phyloP scores from a whole-genome alignment of 1,140 invertebrate species.

The Vollenhovia emeryi region DNA sequence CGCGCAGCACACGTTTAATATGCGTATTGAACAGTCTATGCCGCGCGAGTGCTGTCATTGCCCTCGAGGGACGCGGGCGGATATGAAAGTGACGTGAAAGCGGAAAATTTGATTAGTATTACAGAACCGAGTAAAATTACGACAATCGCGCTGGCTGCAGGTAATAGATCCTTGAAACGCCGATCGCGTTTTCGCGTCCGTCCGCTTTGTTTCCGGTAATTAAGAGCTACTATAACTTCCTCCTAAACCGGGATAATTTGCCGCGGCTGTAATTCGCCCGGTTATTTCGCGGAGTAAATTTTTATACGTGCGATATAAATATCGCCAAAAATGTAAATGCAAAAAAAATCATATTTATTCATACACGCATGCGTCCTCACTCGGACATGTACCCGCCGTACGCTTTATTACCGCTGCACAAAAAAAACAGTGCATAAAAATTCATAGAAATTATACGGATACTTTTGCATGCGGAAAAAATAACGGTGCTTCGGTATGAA shows the following conservation, averaged over 20 bases:
- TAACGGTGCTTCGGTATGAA: background rate
- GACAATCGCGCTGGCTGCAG: background rate
- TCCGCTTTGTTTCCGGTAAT: conserved; percentile 23
- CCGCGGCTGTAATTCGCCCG: background rate
- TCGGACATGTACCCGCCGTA: background rate
- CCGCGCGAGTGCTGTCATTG: conserved; percentile 35
- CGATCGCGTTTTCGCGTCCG: background rate
- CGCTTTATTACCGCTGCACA: conserved; percentile 33
- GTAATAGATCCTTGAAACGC: conserved; percentile 21
- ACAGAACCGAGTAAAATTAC: conserved; percentile 42
- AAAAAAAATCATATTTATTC: conserved; percentile 3
- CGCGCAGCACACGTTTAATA: conserved; percentile 9
- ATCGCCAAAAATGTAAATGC: conserved; percentile 24
- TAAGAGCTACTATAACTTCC: background rate
- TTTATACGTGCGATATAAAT: background rate
- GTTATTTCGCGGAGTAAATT: conserved; percentile 2
- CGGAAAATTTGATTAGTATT: conserved; percentile 45
- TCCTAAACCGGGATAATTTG: conserved; percentile 8
- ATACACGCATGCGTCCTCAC: background rate
- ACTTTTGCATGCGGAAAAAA: conserved; percentile 6
- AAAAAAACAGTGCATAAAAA: conserved; percentile 44
- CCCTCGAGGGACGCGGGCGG: conserved; percentile 38
- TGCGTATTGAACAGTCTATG: conserved; percentile 13
- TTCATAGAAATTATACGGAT: conserved; percentile 35
- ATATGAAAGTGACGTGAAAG: conserved; percentile 55